Percentiles rank a stretch among this genome's conserved stretches.
phyloP scores from a whole-genome alignment of 2,113 vertebrate genomes.

The Pterophyllum scalare region DNA sequence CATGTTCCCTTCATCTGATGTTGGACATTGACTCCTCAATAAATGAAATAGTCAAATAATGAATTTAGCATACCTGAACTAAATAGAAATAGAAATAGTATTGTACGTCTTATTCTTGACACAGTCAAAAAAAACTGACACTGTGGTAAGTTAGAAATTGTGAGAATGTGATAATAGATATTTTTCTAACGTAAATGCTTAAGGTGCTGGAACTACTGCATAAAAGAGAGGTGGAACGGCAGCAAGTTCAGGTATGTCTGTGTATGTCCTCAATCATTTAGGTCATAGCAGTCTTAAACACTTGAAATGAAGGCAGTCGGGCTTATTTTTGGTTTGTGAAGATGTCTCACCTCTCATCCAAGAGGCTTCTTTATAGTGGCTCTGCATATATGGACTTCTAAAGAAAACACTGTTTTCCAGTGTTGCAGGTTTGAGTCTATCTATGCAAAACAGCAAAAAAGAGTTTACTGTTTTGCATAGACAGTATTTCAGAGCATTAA shows the following conservation, averaged over 20 bases:
- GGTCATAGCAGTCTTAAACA: background rate
- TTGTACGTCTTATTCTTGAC: background rate
- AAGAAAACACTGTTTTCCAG: too few relatives aligned
- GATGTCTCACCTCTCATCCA: background rate
- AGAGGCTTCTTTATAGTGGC: too few relatives aligned
- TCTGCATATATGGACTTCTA: too few relatives aligned
- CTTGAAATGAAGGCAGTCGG: background rate
- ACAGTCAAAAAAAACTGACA: background rate
- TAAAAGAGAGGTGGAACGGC: background rate
- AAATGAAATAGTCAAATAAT: background rate
- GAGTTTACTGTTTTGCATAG: background rate
- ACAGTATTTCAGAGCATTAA: conserved; percentile 10
- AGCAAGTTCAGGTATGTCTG: background rate
- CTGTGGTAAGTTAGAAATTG: background rate
- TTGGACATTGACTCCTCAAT: background rate
- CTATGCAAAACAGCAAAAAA: too few relatives aligned
- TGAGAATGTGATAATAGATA: background rate
- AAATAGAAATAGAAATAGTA: background rate
- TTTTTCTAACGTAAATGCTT: background rate
- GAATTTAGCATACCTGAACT: background rate
- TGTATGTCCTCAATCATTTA: background rate
- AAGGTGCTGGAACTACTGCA: background rate
- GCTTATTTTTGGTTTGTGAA: background rate
- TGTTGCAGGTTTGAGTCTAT: too few relatives aligned
- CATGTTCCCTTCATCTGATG: background rate